Conservation (phyloP, 1,140 invertebrate genomes). For the Saccostrea echinata region DNA sequence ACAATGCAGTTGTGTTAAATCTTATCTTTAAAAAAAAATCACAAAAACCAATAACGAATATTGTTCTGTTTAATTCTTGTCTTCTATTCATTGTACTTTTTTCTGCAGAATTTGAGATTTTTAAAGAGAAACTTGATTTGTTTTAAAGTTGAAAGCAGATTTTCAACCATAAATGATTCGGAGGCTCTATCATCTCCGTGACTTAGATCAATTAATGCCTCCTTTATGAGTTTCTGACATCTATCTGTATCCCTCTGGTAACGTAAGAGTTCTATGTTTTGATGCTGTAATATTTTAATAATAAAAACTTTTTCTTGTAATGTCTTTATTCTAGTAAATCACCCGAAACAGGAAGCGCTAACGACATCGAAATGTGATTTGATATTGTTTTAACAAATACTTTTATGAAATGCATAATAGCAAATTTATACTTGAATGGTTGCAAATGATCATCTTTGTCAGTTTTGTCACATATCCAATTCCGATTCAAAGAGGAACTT, state of each 20-base stretch:
- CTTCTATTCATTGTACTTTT: no score
- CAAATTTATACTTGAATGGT: slow-evolving; percentile 39
- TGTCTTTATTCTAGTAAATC: slow-evolving; percentile 29
- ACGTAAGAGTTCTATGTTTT: slow-evolving; percentile 29
- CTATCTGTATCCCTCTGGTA: background rate
- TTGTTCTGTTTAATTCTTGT: no score
- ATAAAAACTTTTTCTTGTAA: slow-evolving; percentile 27
- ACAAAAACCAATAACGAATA: no score
- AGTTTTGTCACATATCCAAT: slow-evolving; percentile 50
- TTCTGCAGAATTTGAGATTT: no score
- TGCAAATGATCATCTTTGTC: slow-evolving; percentile 41
- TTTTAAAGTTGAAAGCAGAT: background rate
- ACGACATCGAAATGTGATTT: slow-evolving; percentile 18
- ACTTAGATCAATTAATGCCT: background rate
- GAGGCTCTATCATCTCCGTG: background rate
- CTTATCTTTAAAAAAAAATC: no score
- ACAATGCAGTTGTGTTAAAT: no score
- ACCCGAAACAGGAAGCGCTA: slow-evolving; percentile 17
- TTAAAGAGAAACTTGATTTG: background rate
- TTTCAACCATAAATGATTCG: background rate
- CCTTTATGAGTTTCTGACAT: background rate
- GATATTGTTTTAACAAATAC: slow-evolving; percentile 26
- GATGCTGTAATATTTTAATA: slow-evolving; percentile 30
- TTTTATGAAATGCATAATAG: slow-evolving; percentile 39
- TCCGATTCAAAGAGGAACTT: slow-evolving; percentile 50